Percentiles rank a stretch among this genome's conserved stretches.
These are phyloP conservation scores for Aurelia sp. DNA, from an alignment of 30 jellyfish, hydroid and myxozoan genomes.

Conservation along the genomic window DNA sequence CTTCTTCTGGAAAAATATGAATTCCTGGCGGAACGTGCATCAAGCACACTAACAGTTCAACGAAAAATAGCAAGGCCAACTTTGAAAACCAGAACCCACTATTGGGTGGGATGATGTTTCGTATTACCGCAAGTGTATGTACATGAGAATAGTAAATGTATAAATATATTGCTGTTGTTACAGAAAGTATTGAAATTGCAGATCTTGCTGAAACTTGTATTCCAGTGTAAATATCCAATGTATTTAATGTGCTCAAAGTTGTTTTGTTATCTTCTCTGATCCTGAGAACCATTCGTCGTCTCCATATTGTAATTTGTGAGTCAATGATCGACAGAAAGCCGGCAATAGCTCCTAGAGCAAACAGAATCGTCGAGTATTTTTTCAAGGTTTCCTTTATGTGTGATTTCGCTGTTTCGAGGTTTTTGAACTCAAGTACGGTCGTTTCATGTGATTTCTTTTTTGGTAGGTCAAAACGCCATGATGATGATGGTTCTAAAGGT, in stretches of 20 bases:
- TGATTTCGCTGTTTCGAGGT: conserved; percentile 84
- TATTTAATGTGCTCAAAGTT: conserved; percentile 28
- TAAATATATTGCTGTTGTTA: conserved; percentile 59
- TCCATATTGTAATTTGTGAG: conserved; percentile 75
- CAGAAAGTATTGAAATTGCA: conserved; percentile 58
- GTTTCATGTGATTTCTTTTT: conserved; percentile 44
- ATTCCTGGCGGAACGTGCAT: conserved; percentile 90
- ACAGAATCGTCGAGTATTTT: conserved; percentile 84
- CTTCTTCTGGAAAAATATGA: conserved; percentile 71
- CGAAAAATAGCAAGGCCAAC: conserved; percentile 30
- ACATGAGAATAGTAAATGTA: conserved; percentile 73
- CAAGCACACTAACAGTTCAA: conserved; percentile 73
- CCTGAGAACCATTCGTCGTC: conserved; percentile 30
- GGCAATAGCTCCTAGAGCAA: conserved; percentile 77
- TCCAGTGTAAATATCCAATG: conserved; percentile 61
- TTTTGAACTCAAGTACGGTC: conserved; percentile 73
- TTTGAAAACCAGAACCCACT: conserved; percentile 56
- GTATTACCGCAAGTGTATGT: conserved; percentile 61
- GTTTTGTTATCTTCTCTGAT: conserved; percentile 13
- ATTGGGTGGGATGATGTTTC: conserved; percentile 66
- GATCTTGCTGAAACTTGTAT: conserved; percentile 76
- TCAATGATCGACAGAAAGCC: conserved; percentile 74
- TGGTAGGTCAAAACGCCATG: conserved; percentile 37
- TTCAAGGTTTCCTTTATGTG: conserved; percentile 64
- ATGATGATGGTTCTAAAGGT: conserved; percentile 22